Conservation (phyloP, 1,140 invertebrate species). For the Notospermus geniculatus region DNA sequence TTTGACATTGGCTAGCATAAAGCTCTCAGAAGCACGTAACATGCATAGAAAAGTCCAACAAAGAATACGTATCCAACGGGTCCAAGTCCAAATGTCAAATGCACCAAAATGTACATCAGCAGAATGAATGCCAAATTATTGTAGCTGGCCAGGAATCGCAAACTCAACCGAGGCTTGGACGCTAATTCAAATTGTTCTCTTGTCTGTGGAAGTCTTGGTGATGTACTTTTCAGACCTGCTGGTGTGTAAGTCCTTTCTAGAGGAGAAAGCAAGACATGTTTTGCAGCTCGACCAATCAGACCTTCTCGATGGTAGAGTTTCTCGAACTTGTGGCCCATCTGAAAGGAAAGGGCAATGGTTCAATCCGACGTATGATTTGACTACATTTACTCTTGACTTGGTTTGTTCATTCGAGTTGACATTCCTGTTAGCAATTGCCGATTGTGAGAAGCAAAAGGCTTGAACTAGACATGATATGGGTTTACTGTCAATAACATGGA, state of each 20-base stretch:
- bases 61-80: conserved; percentile 12
- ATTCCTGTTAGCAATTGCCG: too few relatives aligned
- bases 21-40: neutral
- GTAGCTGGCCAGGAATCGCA: conserved; percentile 69
- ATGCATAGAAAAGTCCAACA: neutral
- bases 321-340: conserved; percentile 67
- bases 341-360: too few relatives aligned
- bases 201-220: conserved; percentile 59
- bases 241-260: conserved; percentile 23
- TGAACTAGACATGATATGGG: neutral
- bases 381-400: too few relatives aligned
- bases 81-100: conserved; percentile 31
- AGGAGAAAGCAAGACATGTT: conserved; percentile 65
- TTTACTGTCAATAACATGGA: neutral
- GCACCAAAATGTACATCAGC: conserved; percentile 32
- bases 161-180: conserved; percentile 68
- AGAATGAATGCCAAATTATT: conserved; percentile 58
- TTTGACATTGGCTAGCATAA: too few relatives aligned
- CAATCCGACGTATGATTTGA: too few relatives aligned
- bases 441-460: too few relatives aligned
- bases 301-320: conserved; percentile 64
- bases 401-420: too few relatives aligned
- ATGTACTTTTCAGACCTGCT: conserved; percentile 61
- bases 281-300: conserved; percentile 64
- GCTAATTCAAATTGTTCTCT: conserved; percentile 52